Conservation (phyloP, 2,888 invertebrate genomes). For the Cantharis flavilabris region DNA sequence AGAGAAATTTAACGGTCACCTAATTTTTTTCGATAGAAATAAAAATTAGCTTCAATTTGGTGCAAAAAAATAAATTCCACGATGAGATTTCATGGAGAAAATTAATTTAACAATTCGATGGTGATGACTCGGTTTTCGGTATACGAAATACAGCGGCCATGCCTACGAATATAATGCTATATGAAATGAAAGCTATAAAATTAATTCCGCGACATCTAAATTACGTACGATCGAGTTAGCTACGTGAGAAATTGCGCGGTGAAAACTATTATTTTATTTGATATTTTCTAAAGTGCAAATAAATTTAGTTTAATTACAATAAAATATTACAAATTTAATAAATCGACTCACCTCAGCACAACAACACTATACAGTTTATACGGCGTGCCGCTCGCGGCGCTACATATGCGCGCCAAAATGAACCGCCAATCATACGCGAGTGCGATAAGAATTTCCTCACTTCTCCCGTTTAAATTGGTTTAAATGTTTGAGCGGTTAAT, state of each 20-base stretch:
- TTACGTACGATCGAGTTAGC: conserved; percentile 34
- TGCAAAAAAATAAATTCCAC: conserved; percentile 26
- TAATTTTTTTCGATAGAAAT: conserved; percentile 23
- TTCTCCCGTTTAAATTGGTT: background rate
- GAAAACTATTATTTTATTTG: conserved; percentile 53
- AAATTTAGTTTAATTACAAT: conserved; percentile 51
- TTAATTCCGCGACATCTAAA: conserved; percentile 47
- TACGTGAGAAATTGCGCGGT: conserved; percentile 47
- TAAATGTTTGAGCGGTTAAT: background rate
- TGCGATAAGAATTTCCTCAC: background rate
- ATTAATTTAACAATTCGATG: conserved; percentile 50
- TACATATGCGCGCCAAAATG: conserved; percentile 50
- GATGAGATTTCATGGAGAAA: conserved; percentile 35
- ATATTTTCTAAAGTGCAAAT: conserved; percentile 40
- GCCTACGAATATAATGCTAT: conserved; percentile 46
- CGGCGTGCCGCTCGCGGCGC: conserved; percentile 52
- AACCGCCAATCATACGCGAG: conserved; percentile 42
- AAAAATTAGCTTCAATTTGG: conserved; percentile 48
- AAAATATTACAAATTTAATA: conserved; percentile 48
- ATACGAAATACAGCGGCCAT: conserved; percentile 49
- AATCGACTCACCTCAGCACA: conserved; percentile 47
- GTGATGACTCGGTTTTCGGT: conserved; percentile 36
- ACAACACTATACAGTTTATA: conserved; percentile 30
- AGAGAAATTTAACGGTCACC: conserved; percentile 31
- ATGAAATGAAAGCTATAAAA: conserved; percentile 41